A percentile compares a stretch with the other conserved stretches of the same genome.
Conservation (phyloP, 2,888 invertebrate species). For the Bedellia somnulentella region DNA sequence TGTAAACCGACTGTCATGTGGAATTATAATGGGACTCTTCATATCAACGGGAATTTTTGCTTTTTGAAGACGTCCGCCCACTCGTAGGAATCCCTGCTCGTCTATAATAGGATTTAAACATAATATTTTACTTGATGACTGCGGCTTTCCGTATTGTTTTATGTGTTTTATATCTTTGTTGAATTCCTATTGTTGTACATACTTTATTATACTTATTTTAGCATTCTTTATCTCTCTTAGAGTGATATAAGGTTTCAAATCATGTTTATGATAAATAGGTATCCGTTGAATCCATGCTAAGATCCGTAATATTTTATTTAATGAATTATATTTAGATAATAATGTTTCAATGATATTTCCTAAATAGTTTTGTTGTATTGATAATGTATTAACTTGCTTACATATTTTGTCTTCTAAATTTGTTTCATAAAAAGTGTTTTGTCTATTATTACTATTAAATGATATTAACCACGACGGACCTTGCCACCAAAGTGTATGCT, state of each 20-base stretch:
- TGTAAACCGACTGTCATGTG: slow-evolving; percentile 3
- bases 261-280: too few species aligned
- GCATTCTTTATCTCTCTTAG: background rate
- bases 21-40: slow-evolving; percentile 6
- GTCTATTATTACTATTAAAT: background rate
- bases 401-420: too few species aligned
- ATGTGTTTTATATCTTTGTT: background rate
- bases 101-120: background rate
- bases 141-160: background rate
- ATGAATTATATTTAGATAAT: too few species aligned
- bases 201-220: background rate
- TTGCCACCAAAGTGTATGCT: slow-evolving; percentile 9
- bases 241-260: too few species aligned
- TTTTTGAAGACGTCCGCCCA: slow-evolving; percentile 1
- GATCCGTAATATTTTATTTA: too few species aligned
- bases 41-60: slow-evolving; percentile 4
- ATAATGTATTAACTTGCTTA: too few species aligned
- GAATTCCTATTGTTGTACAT: background rate
- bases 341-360: too few species aligned
- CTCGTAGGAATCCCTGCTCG: background rate
- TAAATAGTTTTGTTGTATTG: too few species aligned
- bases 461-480: slow-evolving; percentile 7
- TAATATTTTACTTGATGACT: background rate
- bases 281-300: too few species aligned
- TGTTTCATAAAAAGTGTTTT: too few species aligned